A percentile compares a stretch with the other conserved stretches of the same genome.
phyloP scores from a whole-genome alignment of 1,140 invertebrate genomes.

The Globodera rostochiensis region DNA sequence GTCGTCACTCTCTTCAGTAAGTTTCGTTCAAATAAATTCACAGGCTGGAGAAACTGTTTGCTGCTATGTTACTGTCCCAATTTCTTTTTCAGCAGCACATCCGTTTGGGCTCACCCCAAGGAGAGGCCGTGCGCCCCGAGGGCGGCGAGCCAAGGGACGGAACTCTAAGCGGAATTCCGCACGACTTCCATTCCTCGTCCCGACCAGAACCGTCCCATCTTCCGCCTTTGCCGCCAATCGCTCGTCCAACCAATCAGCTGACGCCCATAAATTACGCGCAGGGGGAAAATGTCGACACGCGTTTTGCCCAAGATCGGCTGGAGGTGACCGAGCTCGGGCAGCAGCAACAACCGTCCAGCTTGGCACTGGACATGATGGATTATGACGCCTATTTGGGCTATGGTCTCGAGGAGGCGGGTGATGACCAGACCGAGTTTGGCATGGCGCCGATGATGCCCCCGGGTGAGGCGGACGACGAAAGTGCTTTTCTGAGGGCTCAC shows the following conservation, averaged over 20 bases:
- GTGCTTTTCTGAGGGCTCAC: background rate
- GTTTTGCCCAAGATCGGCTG: background rate
- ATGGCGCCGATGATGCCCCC: background rate
- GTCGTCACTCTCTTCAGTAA: background rate
- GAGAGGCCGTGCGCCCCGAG: background rate
- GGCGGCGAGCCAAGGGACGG: background rate
- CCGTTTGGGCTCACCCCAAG: background rate
- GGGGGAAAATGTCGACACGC: background rate
- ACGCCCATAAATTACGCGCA: constrained; percentile 24
- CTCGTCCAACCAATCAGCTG: background rate
- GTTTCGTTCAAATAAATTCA: background rate
- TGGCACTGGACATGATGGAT: background rate
- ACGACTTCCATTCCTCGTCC: constrained; percentile 3
- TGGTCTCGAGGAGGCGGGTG: background rate
- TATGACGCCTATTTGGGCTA: background rate
- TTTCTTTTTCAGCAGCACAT: background rate
- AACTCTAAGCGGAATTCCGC: constrained; percentile 20
- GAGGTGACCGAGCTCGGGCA: background rate
- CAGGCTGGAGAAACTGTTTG: background rate
- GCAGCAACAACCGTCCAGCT: background rate
- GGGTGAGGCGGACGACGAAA: background rate
- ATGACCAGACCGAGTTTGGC: background rate
- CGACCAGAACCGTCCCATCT: background rate
- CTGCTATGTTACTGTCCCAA: background rate
- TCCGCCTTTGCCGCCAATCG: background rate